Evolutionary conservation across 30 jellyfish, hydroid and myxozoan species (phyloP).

Genomic region (Aurelia sp.): DNA sequence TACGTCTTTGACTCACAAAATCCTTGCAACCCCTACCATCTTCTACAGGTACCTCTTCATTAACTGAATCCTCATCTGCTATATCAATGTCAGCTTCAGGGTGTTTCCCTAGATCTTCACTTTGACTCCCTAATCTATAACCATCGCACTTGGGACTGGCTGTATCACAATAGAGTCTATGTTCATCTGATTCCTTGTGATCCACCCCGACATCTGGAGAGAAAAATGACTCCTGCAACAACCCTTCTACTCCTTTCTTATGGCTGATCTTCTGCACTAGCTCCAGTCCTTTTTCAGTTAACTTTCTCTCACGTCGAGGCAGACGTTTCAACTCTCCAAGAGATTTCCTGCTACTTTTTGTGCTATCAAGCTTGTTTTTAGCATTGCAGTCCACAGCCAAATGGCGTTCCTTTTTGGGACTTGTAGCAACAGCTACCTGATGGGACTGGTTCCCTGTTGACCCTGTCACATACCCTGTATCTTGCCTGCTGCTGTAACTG

Average conservation of each 20-base stretch:
- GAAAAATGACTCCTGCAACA: conserved; percentile 26
- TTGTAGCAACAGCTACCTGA: too few species aligned
- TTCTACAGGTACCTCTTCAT: background rate
- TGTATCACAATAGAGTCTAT: background rate
- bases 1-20: background rate
- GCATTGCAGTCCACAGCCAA: background rate
- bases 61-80: background rate
- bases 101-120: too few species aligned
- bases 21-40: too few species aligned
- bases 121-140: too few species aligned
- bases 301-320: conserved; percentile 53
- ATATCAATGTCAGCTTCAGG: background rate
- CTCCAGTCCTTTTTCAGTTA: conserved; percentile 63
- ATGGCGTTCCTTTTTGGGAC: background rate
- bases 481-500: too few species aligned
- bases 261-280: conserved; percentile 41
- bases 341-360: background rate
- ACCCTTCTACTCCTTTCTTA: conserved; percentile 44
- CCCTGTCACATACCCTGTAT: too few species aligned
- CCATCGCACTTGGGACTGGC: too few species aligned
- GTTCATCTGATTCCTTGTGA: background rate
- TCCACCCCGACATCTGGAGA: conserved; percentile 11
- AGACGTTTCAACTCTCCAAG: conserved; percentile 21
- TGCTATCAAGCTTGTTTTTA: conserved; percentile 2
- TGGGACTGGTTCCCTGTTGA: background rate